These are phyloP conservation scores for Baccha elongata DNA, from an alignment of 2,888 invertebrate genomes.

Conservation along the genomic window DNA sequence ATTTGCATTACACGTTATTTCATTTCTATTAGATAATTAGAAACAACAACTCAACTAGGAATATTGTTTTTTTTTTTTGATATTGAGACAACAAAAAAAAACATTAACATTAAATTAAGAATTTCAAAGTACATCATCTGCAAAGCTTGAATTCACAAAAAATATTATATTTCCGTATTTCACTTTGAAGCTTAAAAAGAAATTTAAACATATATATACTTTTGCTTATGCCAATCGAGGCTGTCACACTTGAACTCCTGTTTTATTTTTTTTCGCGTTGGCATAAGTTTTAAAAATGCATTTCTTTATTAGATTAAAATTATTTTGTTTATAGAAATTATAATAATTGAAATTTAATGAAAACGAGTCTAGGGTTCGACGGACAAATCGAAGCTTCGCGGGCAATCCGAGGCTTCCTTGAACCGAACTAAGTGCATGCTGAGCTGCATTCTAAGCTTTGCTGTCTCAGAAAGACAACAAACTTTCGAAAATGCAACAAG, in stretches of 20 bases:
- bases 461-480: constrained; percentile 48
- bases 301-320: constrained; percentile 49
- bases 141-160: background rate
- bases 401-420: constrained; percentile 63
- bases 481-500: constrained; percentile 66
- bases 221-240: constrained; percentile 9
- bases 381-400: constrained; percentile 60
- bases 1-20: constrained; percentile 63
- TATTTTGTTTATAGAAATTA: constrained; percentile 34
- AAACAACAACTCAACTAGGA: constrained; percentile 42
- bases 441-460: constrained; percentile 67
- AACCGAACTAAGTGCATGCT: constrained; percentile 68
- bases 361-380: constrained; percentile 19
- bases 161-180: constrained; percentile 32
- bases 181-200: constrained; percentile 10
- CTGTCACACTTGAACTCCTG: constrained; percentile 59
- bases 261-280: background rate
- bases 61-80: constrained; percentile 15
- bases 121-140: background rate
- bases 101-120: constrained; percentile 42
- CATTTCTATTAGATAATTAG: constrained; percentile 67
- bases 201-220: constrained; percentile 24
- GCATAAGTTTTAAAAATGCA: constrained; percentile 37
- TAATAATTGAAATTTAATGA: background rate
- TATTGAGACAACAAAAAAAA: constrained; percentile 21